phyloP scores from a whole-genome alignment of 2,797 vertebrate species.

The Arremon brunneinucha region DNA sequence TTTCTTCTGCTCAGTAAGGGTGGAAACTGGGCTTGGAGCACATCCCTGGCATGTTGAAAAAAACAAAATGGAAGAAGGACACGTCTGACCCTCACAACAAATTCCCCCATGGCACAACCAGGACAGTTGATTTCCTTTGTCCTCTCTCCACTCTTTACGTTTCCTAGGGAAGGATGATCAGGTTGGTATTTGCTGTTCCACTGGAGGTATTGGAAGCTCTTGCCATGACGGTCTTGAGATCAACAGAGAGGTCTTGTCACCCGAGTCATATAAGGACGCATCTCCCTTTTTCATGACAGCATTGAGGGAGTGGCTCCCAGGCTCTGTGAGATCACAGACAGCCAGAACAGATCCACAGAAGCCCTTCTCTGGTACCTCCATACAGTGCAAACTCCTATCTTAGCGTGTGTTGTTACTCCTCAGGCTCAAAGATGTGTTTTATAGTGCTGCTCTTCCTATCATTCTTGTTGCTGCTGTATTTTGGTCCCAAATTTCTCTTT shows the following conservation, averaged over 20 bases:
- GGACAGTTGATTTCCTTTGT: neutral
- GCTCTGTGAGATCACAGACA: neutral
- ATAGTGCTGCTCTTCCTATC: neutral
- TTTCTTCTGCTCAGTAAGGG: neutral
- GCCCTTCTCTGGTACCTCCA: neutral
- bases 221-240: neutral
- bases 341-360: neutral
- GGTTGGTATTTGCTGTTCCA: neutral
- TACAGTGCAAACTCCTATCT: neutral
- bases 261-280: neutral
- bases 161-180: neutral
- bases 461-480: neutral
- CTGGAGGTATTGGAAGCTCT: neutral
- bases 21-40: neutral
- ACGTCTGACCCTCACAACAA: neutral
- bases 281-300: neutral
- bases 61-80: neutral
- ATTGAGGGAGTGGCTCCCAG: neutral
- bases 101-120: neutral
- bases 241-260: neutral
- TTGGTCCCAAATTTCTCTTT: neutral
- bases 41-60: neutral
- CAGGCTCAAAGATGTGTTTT: neutral
- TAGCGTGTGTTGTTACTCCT: neutral
- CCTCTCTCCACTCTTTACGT: neutral